Conservation (phyloP, 1,140 invertebrate species). For the Ips typographus region DNA sequence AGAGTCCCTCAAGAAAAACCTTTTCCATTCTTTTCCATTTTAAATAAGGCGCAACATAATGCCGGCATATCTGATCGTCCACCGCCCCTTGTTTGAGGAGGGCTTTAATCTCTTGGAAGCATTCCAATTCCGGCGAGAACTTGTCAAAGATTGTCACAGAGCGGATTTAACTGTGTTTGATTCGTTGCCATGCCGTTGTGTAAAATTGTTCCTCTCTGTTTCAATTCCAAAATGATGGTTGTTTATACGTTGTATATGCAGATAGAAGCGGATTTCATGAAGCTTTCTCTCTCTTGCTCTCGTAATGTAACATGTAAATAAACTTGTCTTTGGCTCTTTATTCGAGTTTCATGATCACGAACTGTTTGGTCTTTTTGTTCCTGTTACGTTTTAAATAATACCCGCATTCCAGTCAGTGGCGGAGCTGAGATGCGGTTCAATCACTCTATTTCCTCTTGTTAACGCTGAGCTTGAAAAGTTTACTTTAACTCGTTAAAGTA, state of each 20-base stretch:
- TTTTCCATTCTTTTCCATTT: constrained; percentile 22
- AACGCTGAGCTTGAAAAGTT: too few relatives aligned
- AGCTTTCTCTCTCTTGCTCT: not conserved
- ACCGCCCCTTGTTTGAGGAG: constrained; percentile 13
- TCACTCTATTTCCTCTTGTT: too few relatives aligned
- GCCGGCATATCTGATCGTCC: constrained; percentile 24
- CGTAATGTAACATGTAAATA: constrained; percentile 25
- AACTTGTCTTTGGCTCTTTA: constrained; percentile 28
- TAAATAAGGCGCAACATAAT: constrained; percentile 31
- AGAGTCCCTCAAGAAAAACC: constrained; percentile 13
- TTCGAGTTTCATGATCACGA: constrained; percentile 28
- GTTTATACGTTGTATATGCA: not conserved
- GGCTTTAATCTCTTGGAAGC: constrained; percentile 21
- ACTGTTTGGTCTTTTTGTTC: constrained; percentile 18
- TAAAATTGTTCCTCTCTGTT: not conserved
- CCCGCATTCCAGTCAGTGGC: constrained; percentile 22
- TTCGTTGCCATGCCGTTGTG: not conserved
- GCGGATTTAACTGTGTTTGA: constrained; percentile 2
- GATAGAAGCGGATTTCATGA: not conserved
- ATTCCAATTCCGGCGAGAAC: constrained; percentile 8
- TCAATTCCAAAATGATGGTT: not conserved
- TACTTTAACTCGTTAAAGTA: too few relatives aligned
- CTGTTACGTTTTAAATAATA: constrained; percentile 30
- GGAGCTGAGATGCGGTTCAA: not conserved
- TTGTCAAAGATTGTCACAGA: constrained; percentile 8